Conservation (phyloP, 2,113 vertebrate species). For the Bos javanicus region DNA sequence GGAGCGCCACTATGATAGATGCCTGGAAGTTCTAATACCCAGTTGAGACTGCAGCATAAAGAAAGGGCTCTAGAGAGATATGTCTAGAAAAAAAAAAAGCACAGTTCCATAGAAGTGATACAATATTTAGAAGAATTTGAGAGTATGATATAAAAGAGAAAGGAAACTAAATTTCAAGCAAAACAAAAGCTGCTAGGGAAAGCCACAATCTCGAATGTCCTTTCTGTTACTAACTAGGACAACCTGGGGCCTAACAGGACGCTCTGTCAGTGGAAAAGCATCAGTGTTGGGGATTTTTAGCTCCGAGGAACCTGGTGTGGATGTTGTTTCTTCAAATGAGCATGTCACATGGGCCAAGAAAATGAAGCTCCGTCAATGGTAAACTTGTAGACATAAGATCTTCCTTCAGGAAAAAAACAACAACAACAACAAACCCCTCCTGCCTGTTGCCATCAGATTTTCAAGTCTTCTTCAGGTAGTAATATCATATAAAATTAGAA, state of each 20-base stretch:
- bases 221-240: neutral
- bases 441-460: neutral
- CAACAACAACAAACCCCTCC: neutral
- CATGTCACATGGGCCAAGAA: neutral
- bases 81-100: neutral
- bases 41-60: neutral
- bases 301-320: neutral
- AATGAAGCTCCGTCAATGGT: neutral
- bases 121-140: neutral
- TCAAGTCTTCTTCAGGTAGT: conserved; percentile 12
- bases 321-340: neutral
- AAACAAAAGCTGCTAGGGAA: neutral
- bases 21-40: neutral
- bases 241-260: neutral
- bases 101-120: neutral
- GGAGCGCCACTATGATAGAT: neutral
- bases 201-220: neutral
- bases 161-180: neutral
- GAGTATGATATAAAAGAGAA: neutral
- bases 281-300: rapidly evolving
- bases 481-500: neutral
- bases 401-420: neutral
- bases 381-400: neutral
- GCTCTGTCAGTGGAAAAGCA: neutral
- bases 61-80: neutral